Evolutionary conservation across 1,140 invertebrate genomes (phyloP), one percentile per base, ranked within the genome.

Genomic region (Argopecten irradians): DNA sequence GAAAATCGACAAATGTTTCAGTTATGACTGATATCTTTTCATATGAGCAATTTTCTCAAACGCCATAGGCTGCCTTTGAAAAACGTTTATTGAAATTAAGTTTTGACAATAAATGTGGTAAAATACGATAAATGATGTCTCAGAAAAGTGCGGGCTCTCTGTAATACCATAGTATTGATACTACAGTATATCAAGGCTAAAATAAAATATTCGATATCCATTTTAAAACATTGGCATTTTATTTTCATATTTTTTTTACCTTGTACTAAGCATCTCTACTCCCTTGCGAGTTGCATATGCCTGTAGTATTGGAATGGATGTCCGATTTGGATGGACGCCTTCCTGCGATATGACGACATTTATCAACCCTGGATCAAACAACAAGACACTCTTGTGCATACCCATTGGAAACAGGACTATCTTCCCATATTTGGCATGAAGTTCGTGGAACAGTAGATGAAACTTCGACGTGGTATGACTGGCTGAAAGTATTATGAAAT

Each of bases 291-390:
- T 41, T 19, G 22, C 39, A 71, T 88, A 88, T 2, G 87, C 33
- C 19, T 88, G 39, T 34, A 88, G 71, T 13, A 88, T 55, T 1
- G 83, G 87, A n/a, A 88, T 28, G 16, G 83, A 13, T 14, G 28
- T 41, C 14, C 87, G 39, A 22, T 71, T 34, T 34, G 87, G 87
- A 34, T 88, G 85, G 14, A n/a, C 22, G 5, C 87, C 87, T 36
- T 88, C 87, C 2, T 88, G 14, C 22, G 33, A 5, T 28, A 88
- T 71, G 33, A 36, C 84, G 55, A 34, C 33, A 55, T 39, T 22
- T 9, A 88, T 88, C 9, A 55, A 71, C 16, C 55, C 83, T 8
- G 87, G 87, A 43, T 88, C 87, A 85, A 88, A 88, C 3, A 88
- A 8, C 22, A 88, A 16, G 5, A 88, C 32, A 0, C 19, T 46